A percentile compares a stretch with the other conserved stretches of the same genome.
phyloP scores from a whole-genome alignment of 1,140 invertebrate genomes.

The Musca domestica region DNA sequence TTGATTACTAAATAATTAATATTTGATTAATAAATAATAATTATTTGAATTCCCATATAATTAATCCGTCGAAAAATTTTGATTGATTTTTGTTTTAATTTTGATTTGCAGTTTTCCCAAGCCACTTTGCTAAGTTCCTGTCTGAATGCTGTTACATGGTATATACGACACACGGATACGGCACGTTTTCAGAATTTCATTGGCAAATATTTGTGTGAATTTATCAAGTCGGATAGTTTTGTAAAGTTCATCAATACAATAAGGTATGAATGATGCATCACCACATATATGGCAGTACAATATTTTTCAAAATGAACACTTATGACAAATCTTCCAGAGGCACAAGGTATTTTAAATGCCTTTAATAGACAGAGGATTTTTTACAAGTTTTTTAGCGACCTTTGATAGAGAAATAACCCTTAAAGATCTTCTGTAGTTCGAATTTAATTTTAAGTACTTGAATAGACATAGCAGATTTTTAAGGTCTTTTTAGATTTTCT shows the following conservation, averaged over 20 bases:
- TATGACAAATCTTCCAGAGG: not conserved
- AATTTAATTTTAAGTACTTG: too few relatives aligned
- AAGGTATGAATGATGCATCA: conserved; percentile 35
- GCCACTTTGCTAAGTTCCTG: conserved; percentile 38
- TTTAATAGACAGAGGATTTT: too few relatives aligned
- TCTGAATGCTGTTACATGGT: conserved; percentile 42
- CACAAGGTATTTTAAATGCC: not conserved
- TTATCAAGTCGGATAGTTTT: conserved; percentile 38
- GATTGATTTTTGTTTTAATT: not conserved
- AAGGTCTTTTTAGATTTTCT: too few relatives aligned
- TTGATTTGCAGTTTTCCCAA: conserved; percentile 44
- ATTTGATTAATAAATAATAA: not conserved
- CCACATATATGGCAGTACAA: too few relatives aligned
- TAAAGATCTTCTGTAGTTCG: too few relatives aligned
- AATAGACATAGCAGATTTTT: too few relatives aligned
- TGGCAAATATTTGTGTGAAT: conserved; percentile 38
- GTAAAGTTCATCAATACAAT: conserved; percentile 33
- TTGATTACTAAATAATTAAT: not conserved
- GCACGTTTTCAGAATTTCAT: conserved; percentile 34
- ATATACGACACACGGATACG: conserved; percentile 30
- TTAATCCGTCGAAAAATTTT: not conserved
- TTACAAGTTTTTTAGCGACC: not conserved
- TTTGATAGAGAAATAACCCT: too few relatives aligned
- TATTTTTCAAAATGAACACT: conserved; percentile 3
- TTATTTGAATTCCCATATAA: not conserved